phyloP scores from a whole-genome alignment of 2,113 vertebrate genomes.

The Nipponia nippon region DNA sequence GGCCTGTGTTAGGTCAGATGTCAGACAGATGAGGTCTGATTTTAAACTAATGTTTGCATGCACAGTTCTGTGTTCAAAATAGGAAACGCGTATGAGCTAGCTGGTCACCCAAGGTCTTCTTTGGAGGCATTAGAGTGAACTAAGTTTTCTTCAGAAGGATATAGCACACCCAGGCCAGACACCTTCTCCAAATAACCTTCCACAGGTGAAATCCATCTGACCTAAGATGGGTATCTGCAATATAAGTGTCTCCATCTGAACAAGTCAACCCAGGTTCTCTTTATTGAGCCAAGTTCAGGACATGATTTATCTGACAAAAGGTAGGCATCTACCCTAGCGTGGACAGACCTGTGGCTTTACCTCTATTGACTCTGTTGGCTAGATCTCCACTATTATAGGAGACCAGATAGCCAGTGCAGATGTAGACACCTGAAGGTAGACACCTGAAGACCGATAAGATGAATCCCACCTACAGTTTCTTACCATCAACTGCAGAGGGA shows the following conservation, averaged over 20 bases:
- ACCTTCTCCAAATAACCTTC: neutral
- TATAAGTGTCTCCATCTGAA: neutral
- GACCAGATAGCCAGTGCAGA: neutral
- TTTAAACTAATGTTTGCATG: neutral
- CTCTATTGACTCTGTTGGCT: neutral
- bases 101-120: neutral
- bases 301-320: neutral
- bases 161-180: neutral
- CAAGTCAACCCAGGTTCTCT: neutral
- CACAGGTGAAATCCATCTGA: neutral
- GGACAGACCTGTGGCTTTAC: neutral
- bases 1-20: neutral
- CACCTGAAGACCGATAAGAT: neutral
- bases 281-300: neutral
- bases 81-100: neutral
- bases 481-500: neutral
- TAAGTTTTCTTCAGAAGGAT: neutral
- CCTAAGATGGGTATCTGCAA: neutral
- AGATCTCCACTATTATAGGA: neutral
- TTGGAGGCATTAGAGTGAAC: neutral
- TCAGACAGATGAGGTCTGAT: neutral
- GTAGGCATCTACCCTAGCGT: neutral
- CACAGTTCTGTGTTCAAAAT: neutral
- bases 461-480: neutral
- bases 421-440: neutral